Evolutionary conservation across 2,888 invertebrate genomes (phyloP).

Genomic region (Dolichomitus sp.): DNA sequence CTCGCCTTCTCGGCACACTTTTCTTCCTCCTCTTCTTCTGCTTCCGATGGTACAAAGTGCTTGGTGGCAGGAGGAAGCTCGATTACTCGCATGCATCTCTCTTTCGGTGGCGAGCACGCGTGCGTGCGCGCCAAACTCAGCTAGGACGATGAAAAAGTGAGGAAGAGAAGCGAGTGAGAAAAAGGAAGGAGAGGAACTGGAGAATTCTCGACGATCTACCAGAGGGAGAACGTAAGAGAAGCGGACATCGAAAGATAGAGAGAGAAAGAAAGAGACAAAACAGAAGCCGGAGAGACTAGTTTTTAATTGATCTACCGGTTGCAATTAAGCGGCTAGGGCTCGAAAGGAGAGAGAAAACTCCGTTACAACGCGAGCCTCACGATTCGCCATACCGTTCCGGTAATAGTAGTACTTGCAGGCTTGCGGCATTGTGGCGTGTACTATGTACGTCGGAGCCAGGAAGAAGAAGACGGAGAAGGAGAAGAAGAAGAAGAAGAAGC

Average conservation of each 20-base stretch:
- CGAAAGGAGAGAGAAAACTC: slow-evolving; percentile 2
- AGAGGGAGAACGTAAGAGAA: not conserved
- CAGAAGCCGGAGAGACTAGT: slow-evolving; percentile 50
- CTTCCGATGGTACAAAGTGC: not conserved
- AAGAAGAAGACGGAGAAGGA: slow-evolving; percentile 36
- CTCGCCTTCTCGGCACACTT: slow-evolving; percentile 65
- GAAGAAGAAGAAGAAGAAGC: slow-evolving; percentile 45
- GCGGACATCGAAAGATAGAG: not conserved
- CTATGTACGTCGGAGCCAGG: slow-evolving; percentile 29
- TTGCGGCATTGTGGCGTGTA: slow-evolving; percentile 36
- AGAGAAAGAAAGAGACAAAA: slow-evolving; percentile 13
- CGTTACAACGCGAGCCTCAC: slow-evolving; percentile 49
- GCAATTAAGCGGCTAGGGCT: slow-evolving; percentile 65
- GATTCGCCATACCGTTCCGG: slow-evolving; percentile 51
- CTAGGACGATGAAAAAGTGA: slow-evolving; percentile 37
- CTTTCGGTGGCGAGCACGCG: slow-evolving; percentile 40
- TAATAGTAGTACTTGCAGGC: slow-evolving; percentile 37
- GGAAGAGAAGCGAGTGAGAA: slow-evolving; percentile 22
- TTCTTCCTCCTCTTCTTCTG: slow-evolving; percentile 63
- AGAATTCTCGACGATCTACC: slow-evolving; percentile 34
- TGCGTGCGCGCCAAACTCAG: slow-evolving; percentile 52
- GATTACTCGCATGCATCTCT: slow-evolving; percentile 31
- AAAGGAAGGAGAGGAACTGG: slow-evolving; percentile 17
- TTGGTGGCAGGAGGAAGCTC: not conserved
- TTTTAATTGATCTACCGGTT: slow-evolving; percentile 73